Evolutionary conservation across 1,140 invertebrate genomes (phyloP).

Genomic region (Ptiloglossa arizonensis): DNA sequence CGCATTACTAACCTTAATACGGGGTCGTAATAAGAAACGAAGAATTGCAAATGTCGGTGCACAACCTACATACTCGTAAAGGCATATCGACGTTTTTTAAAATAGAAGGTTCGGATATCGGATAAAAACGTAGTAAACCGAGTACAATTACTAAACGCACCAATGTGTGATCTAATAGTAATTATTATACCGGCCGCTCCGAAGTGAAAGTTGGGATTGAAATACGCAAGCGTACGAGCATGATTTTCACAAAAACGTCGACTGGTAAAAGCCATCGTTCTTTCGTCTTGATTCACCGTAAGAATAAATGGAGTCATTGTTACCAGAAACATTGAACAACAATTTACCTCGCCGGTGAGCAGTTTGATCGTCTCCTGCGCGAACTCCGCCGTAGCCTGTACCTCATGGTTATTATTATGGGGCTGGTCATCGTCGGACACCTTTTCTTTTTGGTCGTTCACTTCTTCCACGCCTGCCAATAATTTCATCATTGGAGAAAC

Average conservation of each 20-base stretch:
- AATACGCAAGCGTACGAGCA: neutral
- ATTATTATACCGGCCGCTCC: neutral
- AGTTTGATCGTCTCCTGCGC: constrained; percentile 53
- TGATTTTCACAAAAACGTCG: neutral
- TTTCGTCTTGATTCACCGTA: neutral
- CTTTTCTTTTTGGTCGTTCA: constrained; percentile 69
- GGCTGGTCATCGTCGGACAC: constrained; percentile 65
- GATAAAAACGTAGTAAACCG: constrained; percentile 40
- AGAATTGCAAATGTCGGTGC: neutral
- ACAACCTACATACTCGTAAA: constrained; percentile 54
- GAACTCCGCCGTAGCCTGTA: constrained; percentile 44
- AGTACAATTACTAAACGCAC: neutral
- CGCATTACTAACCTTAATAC: neutral
- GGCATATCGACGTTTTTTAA: constrained; percentile 37
- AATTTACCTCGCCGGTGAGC: constrained; percentile 58
- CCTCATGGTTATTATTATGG: constrained; percentile 71
- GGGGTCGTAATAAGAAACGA: neutral
- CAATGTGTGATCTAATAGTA: constrained; percentile 31
- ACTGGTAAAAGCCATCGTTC: neutral
- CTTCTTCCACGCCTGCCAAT: constrained; percentile 78
- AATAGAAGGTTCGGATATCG: neutral
- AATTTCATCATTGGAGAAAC: constrained; percentile 78
- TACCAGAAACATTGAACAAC: neutral
- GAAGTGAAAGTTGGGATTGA: constrained; percentile 28
- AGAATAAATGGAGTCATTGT: neutral